Conservation (phyloP, 37 sponge, comb jelly and placozoan species). For the Chondrosia reniformis region DNA sequence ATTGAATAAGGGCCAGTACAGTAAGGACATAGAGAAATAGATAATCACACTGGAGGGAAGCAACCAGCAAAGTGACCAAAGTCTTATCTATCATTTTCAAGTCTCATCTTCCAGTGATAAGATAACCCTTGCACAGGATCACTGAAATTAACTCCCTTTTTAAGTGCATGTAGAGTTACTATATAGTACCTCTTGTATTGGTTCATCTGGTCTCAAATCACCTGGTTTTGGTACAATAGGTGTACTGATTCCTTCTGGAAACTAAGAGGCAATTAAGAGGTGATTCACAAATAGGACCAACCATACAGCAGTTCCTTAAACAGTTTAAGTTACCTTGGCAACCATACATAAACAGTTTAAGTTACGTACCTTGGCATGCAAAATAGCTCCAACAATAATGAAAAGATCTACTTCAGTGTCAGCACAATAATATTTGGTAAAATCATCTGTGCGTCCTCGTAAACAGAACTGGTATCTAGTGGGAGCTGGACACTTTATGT, state of each 20-base stretch:
- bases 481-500: conserved; percentile 64
- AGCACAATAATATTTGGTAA: conserved; percentile 69
- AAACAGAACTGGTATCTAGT: conserved; percentile 65
- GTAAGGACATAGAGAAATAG: no score
- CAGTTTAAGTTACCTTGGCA: no score
- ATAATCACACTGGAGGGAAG: no score
- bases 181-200: neutral
- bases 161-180: neutral
- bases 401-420: conserved; percentile 72
- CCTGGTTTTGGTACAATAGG: conserved; percentile 14
- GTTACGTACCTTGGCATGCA: conserved; percentile 68
- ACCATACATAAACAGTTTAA: no score
- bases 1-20: no score
- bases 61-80: no score
- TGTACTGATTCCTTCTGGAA: conserved; percentile 20
- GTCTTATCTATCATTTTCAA: no score
- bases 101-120: no score
- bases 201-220: neutral
- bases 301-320: neutral
- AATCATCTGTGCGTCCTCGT: conserved; percentile 43
- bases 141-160: no score
- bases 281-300: neutral
- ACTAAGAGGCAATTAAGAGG: neutral
- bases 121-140: no score
- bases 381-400: conserved; percentile 48